Percentiles rank a stretch among this genome's conserved stretches.
phyloP scores from a whole-genome alignment of 53 echinoderm and acorn worm genomes.

The Zoroaster sp. region DNA sequence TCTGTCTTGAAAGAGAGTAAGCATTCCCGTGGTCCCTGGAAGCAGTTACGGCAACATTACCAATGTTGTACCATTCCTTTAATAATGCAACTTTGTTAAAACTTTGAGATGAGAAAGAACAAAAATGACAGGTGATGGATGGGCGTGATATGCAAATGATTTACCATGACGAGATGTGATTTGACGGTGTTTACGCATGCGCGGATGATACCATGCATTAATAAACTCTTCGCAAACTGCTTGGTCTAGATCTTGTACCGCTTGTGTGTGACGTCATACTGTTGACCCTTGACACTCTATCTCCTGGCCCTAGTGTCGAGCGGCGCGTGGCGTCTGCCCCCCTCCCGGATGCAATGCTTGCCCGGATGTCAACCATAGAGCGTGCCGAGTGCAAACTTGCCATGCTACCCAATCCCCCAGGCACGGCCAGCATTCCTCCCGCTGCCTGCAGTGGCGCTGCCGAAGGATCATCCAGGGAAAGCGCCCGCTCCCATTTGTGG shows the following conservation, averaged over 20 bases:
- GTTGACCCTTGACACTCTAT: neutral
- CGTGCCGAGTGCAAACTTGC: constrained; percentile 66
- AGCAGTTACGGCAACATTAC: too few species aligned
- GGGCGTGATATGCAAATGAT: constrained; percentile 36
- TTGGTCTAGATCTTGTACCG: constrained; percentile 41
- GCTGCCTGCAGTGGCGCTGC: constrained; percentile 5
- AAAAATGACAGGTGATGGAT: neutral
- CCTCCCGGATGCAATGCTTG: constrained; percentile 89
- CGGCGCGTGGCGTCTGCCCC: constrained; percentile 54
- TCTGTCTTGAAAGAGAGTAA: too few species aligned
- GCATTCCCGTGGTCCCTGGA: too few species aligned
- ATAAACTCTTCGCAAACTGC: constrained; percentile 53
- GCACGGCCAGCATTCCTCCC: constrained; percentile 56
- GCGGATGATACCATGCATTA: constrained; percentile 63
- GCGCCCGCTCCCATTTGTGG: constrained; percentile 93
- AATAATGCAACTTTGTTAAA: too few species aligned
- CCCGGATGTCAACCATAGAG: constrained; percentile 94
- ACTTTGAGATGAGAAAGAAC: neutral
- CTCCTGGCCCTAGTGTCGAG: neutral
- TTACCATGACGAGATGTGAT: constrained; percentile 34
- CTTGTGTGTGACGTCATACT: constrained; percentile 26
- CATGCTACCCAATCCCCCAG: constrained; percentile 56
- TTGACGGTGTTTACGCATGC: constrained; percentile 53
- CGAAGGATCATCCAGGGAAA: constrained; percentile 23
- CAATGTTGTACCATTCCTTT: too few species aligned